A percentile compares a stretch with the other conserved stretches of the same genome.
These are phyloP conservation scores for Pegoplata infirma DNA, from an alignment of 2,888 invertebrate species.

Conservation along the genomic window DNA sequence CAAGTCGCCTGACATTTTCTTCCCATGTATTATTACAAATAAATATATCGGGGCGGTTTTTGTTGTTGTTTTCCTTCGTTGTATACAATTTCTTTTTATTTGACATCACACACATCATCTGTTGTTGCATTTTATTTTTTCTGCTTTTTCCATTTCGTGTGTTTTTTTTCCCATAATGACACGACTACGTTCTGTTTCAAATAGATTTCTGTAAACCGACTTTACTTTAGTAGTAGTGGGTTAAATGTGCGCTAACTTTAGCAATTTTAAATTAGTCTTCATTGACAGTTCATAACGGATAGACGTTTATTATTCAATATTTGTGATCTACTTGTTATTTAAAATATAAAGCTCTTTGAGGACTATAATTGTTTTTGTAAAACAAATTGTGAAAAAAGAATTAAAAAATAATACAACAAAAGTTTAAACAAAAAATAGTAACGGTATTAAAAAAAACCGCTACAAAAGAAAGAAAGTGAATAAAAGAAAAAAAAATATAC, in stretches of 20 bases:
- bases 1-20: constrained; percentile 47
- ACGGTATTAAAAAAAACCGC: constrained; percentile 54
- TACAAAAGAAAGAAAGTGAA: constrained; percentile 21
- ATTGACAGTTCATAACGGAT: constrained; percentile 64
- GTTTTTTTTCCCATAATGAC: constrained; percentile 4
- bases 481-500: constrained; percentile 1
- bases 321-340: not conserved
- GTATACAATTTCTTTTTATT: constrained; percentile 18
- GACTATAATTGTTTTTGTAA: constrained; percentile 38
- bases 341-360: constrained; percentile 35
- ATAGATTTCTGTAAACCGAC: constrained; percentile 26
- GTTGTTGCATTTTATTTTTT: constrained; percentile 31
- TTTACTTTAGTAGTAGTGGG: constrained; percentile 41
- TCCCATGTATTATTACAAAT: not conserved
- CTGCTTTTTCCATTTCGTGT: constrained; percentile 5
- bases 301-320: constrained; percentile 41
- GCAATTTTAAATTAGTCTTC: constrained; percentile 64
- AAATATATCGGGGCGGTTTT: constrained; percentile 1
- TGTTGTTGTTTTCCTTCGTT: not conserved
- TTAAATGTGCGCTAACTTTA: constrained; percentile 64
- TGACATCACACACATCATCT: constrained; percentile 50
- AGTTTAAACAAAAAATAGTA: constrained; percentile 16
- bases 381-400: constrained; percentile 21
- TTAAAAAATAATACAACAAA: constrained; percentile 4
- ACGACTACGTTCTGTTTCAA: constrained; percentile 40